Conservation (phyloP, 2,797 vertebrate species). For the Melanotaenia parkinsoni region DNA sequence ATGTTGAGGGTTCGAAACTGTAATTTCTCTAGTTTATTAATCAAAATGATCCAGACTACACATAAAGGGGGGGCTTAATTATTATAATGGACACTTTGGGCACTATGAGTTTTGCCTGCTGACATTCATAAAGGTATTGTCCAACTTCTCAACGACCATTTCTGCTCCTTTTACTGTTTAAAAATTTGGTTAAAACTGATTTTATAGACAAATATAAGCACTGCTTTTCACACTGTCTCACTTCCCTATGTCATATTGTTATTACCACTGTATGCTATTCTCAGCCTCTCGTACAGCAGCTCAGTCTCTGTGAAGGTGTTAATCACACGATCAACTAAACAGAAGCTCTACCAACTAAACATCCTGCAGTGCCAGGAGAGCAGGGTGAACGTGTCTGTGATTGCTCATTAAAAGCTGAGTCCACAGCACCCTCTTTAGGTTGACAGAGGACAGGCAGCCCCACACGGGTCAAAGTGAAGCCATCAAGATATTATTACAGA, state of each 20-base stretch:
- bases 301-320: constrained; percentile 68
- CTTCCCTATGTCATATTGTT: constrained; percentile 66
- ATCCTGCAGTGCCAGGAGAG: constrained; percentile 55
- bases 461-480: constrained; percentile 37
- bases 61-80: background rate
- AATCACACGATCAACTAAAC: constrained; percentile 71
- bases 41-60: background rate
- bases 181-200: constrained; percentile 31
- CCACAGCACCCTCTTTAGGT: constrained; percentile 85
- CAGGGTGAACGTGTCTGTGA: constrained; percentile 53
- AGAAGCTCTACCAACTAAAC: constrained; percentile 53
- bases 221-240: constrained; percentile 57
- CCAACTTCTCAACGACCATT: background rate
- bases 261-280: constrained; percentile 68
- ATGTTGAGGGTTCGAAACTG: background rate
- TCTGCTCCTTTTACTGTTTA: constrained; percentile 21
- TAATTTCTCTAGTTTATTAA: background rate
- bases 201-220: constrained; percentile 51
- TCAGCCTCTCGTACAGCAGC: constrained; percentile 55
- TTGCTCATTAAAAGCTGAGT: constrained; percentile 78
- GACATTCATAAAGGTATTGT: constrained; percentile 1
- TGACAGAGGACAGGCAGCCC: constrained; percentile 43
- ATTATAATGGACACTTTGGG: background rate
- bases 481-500: background rate
- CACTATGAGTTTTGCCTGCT: constrained; percentile 1